phyloP scores from a whole-genome alignment of 2,888 invertebrate genomes.

The Leptopilina myrica region DNA sequence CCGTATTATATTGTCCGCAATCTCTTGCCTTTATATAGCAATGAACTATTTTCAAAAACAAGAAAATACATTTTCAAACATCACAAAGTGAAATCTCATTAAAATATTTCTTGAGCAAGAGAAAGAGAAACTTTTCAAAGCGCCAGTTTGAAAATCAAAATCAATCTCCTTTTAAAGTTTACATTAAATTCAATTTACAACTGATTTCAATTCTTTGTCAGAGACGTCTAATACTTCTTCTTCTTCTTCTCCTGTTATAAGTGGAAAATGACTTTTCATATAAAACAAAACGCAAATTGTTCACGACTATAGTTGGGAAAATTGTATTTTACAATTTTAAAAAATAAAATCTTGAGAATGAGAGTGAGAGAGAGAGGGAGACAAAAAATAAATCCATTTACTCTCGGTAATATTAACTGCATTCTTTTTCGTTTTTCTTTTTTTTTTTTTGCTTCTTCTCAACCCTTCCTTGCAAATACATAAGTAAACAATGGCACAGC shows the following conservation, averaged over 20 bases:
- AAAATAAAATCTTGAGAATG: no score
- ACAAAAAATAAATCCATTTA: conserved; percentile 10
- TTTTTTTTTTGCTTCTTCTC: no score
- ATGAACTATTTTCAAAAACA: no score
- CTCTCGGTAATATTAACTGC: conserved; percentile 3
- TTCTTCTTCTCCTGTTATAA: background rate
- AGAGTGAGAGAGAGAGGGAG: no score
- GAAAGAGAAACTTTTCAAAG: no score
- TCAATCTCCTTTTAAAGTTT: background rate
- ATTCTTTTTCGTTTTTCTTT: background rate
- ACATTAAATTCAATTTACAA: conserved; percentile 1
- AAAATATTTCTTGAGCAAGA: no score
- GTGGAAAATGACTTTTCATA: background rate
- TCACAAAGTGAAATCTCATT: no score
- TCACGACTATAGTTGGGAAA: background rate
- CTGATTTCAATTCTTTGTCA: background rate
- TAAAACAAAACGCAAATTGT: background rate
- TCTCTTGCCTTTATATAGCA: no score
- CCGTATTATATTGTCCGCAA: no score
- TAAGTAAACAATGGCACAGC: conserved; percentile 18
- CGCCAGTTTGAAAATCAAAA: background rate
- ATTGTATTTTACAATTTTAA: background rate
- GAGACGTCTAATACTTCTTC: background rate
- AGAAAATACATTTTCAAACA: no score
- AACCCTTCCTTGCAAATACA: conserved; percentile 2